Evolutionary conservation across 2,797 vertebrate species (phyloP).

Genomic region (Tiaroga cobitis): DNA sequence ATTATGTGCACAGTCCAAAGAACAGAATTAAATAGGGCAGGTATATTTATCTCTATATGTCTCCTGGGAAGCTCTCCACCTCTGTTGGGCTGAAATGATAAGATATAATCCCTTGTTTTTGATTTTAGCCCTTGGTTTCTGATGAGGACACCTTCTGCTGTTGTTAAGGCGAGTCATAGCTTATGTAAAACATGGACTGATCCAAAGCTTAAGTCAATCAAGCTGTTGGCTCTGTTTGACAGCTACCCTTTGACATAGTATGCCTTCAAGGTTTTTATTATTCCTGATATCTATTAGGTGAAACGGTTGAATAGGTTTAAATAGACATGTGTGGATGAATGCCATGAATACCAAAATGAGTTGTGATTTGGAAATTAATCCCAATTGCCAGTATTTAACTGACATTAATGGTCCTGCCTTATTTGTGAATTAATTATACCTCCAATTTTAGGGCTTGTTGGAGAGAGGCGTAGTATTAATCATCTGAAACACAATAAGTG

Average conservation of each 20-base stretch:
- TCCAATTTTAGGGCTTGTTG: not conserved
- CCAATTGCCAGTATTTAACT: not conserved
- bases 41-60: constrained; percentile 31
- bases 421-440: not conserved
- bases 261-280: constrained; percentile 18
- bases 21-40: constrained; percentile 63
- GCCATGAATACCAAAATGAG: not conserved
- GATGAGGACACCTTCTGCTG: not conserved
- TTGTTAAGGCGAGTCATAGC: constrained; percentile 5
- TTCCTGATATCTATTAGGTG: not conserved
- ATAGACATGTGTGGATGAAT: not conserved
- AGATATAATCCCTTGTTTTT: constrained; percentile 29
- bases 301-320: not conserved
- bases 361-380: not conserved
- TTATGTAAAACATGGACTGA: constrained; percentile 22
- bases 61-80: constrained; percentile 14
- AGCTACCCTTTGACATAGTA: constrained; percentile 5
- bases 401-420: not conserved
- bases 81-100: constrained; percentile 33
- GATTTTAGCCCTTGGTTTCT: not conserved
- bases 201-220: constrained; percentile 31
- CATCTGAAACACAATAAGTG: not conserved
- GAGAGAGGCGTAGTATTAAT: not conserved
- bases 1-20: constrained; percentile 69
- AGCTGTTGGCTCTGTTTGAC: constrained; percentile 14